A percentile compares a stretch with the other conserved stretches of the same genome.
These are phyloP conservation scores for Andricus curvator DNA, from an alignment of 2,888 invertebrate species.

Conservation along the genomic window DNA sequence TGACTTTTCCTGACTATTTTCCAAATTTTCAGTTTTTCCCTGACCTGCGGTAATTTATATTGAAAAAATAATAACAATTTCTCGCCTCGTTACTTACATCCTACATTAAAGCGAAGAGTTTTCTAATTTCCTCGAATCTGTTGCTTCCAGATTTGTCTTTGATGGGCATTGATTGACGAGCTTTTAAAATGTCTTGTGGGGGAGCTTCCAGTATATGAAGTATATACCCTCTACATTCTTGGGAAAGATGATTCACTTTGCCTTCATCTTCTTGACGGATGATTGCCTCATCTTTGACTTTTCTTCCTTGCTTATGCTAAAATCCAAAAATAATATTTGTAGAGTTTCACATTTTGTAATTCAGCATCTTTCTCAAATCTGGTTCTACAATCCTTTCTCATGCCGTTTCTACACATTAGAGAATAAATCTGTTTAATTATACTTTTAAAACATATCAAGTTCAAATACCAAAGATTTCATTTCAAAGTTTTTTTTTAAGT, in stretches of 20 bases:
- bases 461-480: background rate
- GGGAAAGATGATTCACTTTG: constrained; percentile 14
- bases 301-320: constrained; percentile 4
- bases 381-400: background rate
- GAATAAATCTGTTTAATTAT: background rate
- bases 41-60: too few relatives aligned
- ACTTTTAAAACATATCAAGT: background rate
- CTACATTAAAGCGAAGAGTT: background rate
- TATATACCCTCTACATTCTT: background rate
- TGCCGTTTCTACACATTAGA: background rate
- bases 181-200: constrained; percentile 29
- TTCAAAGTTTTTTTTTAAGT: too few relatives aligned
- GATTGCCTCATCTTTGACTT: constrained; percentile 12
- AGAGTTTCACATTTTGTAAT: constrained; percentile 7
- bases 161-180: constrained; percentile 40
- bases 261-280: background rate
- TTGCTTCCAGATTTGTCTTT: constrained; percentile 10
- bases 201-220: background rate
- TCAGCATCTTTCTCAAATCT: background rate
- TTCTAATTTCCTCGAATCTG: constrained; percentile 9
- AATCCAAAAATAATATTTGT: constrained; percentile 24
- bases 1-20: too few relatives aligned
- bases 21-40: too few relatives aligned
- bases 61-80: background rate
- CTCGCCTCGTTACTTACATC: background rate